Percentiles rank a stretch among this genome's conserved stretches.
phyloP scores from a whole-genome alignment of 2,888 invertebrate species.

The Xylota segnis region DNA sequence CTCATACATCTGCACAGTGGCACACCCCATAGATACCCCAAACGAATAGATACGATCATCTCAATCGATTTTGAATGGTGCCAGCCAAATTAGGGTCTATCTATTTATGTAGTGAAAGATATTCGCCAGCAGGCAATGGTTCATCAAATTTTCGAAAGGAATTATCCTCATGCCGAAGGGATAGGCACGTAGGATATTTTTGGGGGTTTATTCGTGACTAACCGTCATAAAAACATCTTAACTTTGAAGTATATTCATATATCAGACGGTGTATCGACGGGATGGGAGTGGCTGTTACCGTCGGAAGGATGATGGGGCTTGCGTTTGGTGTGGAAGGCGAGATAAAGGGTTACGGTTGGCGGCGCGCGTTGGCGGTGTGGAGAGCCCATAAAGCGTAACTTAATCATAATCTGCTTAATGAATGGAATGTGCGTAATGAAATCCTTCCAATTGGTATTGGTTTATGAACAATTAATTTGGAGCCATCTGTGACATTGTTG shows the following conservation, averaged over 20 bases:
- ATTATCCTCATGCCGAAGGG: slow-evolving; percentile 59
- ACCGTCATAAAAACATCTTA: slow-evolving; percentile 63
- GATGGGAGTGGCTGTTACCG: not conserved
- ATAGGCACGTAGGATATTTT: slow-evolving; percentile 65
- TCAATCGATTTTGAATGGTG: slow-evolving; percentile 63
- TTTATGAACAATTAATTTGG: slow-evolving; percentile 59
- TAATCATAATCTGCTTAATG: slow-evolving; percentile 66
- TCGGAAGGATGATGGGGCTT: not conserved
- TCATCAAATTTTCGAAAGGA: slow-evolving; percentile 56
- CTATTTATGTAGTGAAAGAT: slow-evolving; percentile 56
- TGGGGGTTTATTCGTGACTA: slow-evolving; percentile 60
- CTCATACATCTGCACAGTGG: not conserved
- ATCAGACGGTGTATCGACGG: not conserved
- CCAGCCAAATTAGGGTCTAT: slow-evolving; percentile 46
- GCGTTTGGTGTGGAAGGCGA: not conserved
- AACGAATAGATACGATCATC: slow-evolving; percentile 32
- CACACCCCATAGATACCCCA: not conserved
- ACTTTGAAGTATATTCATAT: slow-evolving; percentile 51
- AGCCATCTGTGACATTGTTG: slow-evolving; percentile 31
- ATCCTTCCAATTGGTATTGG: slow-evolving; percentile 54
- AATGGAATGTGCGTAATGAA: slow-evolving; percentile 44
- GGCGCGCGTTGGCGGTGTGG: not conserved
- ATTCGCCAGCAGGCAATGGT: slow-evolving; percentile 29
- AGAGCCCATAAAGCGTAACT: slow-evolving; percentile 57
- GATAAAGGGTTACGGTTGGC: slow-evolving; percentile 10